phyloP scores from a whole-genome alignment of 2,888 invertebrate genomes.

The Dermolepida albohirtum region DNA sequence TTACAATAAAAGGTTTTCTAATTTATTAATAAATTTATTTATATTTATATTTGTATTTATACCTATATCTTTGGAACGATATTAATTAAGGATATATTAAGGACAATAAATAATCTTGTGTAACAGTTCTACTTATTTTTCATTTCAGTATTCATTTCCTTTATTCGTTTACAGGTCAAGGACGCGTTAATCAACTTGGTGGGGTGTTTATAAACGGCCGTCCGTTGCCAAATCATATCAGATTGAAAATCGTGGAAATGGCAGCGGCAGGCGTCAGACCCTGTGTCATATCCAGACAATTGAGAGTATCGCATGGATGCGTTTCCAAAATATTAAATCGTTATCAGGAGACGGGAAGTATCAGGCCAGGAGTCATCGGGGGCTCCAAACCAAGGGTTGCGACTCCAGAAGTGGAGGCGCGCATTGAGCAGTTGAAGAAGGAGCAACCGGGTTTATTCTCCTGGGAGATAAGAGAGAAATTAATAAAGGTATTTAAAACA shows the following conservation, averaged over 20 bases:
- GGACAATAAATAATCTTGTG: too few species aligned
- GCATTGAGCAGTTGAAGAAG: slow-evolving; percentile 91
- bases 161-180: slow-evolving; percentile 80
- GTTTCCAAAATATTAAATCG: slow-evolving; percentile 97
- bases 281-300: slow-evolving; percentile 94
- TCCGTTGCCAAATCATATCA: slow-evolving; percentile 94
- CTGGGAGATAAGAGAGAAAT: slow-evolving; percentile 94
- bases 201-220: slow-evolving; percentile 98
- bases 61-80: too few species aligned
- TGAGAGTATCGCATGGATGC: slow-evolving; percentile 97
- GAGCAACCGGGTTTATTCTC: slow-evolving; percentile 94
- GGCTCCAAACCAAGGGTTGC: slow-evolving; percentile 95
- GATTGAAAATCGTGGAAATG: slow-evolving; percentile 96
- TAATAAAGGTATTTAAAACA: slow-evolving; percentile 78
- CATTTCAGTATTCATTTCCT: not conserved
- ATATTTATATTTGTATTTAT: too few species aligned
- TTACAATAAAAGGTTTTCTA: too few species aligned
- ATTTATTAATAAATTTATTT: too few species aligned
- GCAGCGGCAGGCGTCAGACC: slow-evolving; percentile 94
- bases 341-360: slow-evolving; percentile 95
- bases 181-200: slow-evolving; percentile 95
- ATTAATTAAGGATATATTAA: too few species aligned
- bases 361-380: slow-evolving; percentile 93
- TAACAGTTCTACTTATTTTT: too few species aligned
- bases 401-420: slow-evolving; percentile 91